phyloP scores from a whole-genome alignment of 37 sponge, comb jelly and placozoan species.

The Cladorhizidae sp. region DNA sequence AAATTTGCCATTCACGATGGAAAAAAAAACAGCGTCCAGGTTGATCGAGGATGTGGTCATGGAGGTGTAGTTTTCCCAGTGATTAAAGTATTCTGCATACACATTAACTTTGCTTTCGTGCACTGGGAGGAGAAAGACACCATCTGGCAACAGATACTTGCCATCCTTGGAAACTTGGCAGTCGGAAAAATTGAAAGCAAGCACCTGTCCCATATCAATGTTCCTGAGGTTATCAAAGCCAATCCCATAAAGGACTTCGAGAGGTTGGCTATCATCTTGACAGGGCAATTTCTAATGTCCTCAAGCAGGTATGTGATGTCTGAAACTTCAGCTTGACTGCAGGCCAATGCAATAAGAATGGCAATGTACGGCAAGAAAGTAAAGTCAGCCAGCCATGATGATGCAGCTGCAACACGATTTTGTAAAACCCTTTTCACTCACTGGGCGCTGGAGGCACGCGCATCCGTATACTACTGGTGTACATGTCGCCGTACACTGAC shows the following conservation, averaged over 20 bases:
- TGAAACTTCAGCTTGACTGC: too few relatives aligned
- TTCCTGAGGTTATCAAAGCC: slow-evolving; percentile 82
- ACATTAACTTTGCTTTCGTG: slow-evolving; percentile 58
- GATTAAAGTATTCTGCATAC: slow-evolving; percentile 47
- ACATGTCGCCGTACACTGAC: too few relatives aligned
- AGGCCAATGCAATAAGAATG: background rate
- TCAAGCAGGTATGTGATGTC: slow-evolving; percentile 22
- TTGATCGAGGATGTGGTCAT: slow-evolving; percentile 55
- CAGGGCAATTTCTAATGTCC: slow-evolving; percentile 74
- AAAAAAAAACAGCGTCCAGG: slow-evolving; percentile 34
- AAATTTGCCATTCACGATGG: slow-evolving; percentile 62
- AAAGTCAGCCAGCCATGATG: too few relatives aligned
- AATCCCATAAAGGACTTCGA: slow-evolving; percentile 69
- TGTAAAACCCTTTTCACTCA: too few relatives aligned
- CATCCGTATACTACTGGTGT: too few relatives aligned
- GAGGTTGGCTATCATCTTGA: slow-evolving; percentile 17
- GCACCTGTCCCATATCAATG: slow-evolving; percentile 65
- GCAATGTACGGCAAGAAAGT: too few relatives aligned
- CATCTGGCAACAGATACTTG: slow-evolving; percentile 66
- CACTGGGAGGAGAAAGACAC: slow-evolving; percentile 46
- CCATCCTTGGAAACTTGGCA: slow-evolving; percentile 73
- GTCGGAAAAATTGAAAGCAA: slow-evolving; percentile 54
- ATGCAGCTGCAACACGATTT: too few relatives aligned
- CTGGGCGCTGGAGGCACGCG: too few relatives aligned
- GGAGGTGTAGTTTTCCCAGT: slow-evolving; percentile 63